phyloP scores from a whole-genome alignment of 1,140 invertebrate genomes.

The Elysia chlorotica region DNA sequence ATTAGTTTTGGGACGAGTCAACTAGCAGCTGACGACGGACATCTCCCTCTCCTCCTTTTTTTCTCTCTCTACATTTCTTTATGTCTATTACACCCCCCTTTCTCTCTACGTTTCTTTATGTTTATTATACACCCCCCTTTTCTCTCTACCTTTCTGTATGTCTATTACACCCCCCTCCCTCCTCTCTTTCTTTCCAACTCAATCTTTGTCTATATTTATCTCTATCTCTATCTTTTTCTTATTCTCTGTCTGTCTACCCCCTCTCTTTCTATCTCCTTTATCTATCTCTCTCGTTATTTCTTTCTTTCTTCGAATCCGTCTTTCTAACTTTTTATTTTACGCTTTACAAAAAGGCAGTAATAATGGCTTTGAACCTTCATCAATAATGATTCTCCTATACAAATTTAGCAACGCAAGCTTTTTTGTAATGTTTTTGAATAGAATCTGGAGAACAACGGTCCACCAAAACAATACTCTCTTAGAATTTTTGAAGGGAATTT shows the following conservation, averaged over 20 bases:
- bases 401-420: too few relatives aligned
- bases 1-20: background rate
- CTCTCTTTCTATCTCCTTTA: background rate
- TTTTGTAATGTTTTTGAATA: too few relatives aligned
- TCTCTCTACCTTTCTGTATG: background rate
- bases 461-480: too few relatives aligned
- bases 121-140: background rate
- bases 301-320: background rate
- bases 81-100: background rate
- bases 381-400: background rate
- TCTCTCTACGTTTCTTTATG: background rate
- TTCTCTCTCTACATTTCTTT: background rate
- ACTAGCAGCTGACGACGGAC: background rate
- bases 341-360: background rate
- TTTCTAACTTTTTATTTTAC: background rate
- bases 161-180: background rate
- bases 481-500: too few relatives aligned
- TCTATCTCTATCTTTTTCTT: background rate
- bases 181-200: background rate
- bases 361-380: background rate
- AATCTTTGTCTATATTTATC: too few relatives aligned
- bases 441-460: too few relatives aligned
- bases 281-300: background rate
- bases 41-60: background rate
- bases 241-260: background rate